Conservation (phyloP, 2,888 invertebrate genomes). For the Temnothorax ravouxi region DNA sequence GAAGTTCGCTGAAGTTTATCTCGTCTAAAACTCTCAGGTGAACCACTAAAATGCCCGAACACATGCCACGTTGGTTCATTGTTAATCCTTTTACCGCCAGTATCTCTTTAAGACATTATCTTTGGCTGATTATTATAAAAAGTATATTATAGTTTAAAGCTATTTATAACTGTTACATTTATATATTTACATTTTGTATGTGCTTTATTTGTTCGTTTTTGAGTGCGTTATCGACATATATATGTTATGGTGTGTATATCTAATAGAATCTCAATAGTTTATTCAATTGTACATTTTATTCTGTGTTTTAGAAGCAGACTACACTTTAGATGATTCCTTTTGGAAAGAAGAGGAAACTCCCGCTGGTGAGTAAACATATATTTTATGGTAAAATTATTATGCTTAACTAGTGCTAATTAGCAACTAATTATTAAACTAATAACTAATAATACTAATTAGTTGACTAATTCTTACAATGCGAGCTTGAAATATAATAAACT, state of each 20-base stretch:
- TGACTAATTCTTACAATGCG: neutral
- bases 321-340: slow-evolving; percentile 96
- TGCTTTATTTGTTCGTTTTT: neutral
- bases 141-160: neutral
- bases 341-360: slow-evolving; percentile 98
- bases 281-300: slow-evolving; percentile 4
- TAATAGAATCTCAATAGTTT: slow-evolving; percentile 9
- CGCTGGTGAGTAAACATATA: slow-evolving; percentile 91
- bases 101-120: neutral
- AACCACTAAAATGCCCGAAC: slow-evolving; percentile 31
- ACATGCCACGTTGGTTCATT: neutral
- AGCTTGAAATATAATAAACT: slow-evolving; percentile 16
- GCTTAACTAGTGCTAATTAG: neutral
- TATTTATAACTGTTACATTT: slow-evolving; percentile 7
- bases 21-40: slow-evolving; percentile 11
- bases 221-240: neutral
- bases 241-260: neutral
- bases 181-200: neutral
- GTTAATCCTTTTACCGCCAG: neutral
- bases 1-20: slow-evolving; percentile 14
- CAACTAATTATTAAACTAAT: neutral
- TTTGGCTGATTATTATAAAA: slow-evolving; percentile 9
- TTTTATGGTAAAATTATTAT: slow-evolving; percentile 8
- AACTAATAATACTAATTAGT: neutral
- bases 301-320: slow-evolving; percentile 92